phyloP scores from a whole-genome alignment of 1,140 invertebrate species.

The Drosophila sp. region DNA sequence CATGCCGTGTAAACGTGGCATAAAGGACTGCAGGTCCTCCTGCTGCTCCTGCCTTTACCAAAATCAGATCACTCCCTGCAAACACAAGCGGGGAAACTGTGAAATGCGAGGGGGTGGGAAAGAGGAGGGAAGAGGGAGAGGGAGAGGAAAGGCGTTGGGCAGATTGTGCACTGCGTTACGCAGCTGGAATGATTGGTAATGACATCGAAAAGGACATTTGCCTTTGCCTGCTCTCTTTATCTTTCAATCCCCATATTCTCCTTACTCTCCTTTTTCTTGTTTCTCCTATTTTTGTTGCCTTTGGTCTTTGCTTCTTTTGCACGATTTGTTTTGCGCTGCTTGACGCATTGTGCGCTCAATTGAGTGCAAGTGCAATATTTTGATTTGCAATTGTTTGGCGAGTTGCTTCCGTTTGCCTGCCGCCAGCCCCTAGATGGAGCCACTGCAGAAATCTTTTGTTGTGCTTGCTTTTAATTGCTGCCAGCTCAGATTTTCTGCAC shows the following conservation, averaged over 20 bases:
- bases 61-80: conserved; percentile 12
- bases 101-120: neutral
- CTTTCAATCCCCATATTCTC: neutral
- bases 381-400: conserved; percentile 70
- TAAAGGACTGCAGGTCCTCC: conserved; percentile 1
- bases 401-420: conserved; percentile 34
- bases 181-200: conserved; percentile 38
- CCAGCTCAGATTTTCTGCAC: conserved; percentile 12
- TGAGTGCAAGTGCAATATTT: conserved; percentile 75
- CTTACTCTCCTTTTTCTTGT: neutral
- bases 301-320: conserved; percentile 40
- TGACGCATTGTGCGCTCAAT: conserved; percentile 59
- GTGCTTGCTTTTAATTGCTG: conserved; percentile 37
- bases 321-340: conserved; percentile 66
- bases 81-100: neutral
- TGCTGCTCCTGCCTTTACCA: neutral
- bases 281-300: conserved; percentile 5
- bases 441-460: conserved; percentile 21
- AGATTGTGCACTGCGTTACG: conserved; percentile 16
- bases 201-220: conserved; percentile 42
- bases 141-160: no score
- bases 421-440: neutral
- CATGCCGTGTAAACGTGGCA: conserved; percentile 16
- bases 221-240: neutral
- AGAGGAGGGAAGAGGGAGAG: no score